A percentile compares a stretch with the other conserved stretches of the same genome.
Evolutionary conservation across 2,797 vertebrate genomes (phyloP).

Genomic region (Coilia nasus): DNA sequence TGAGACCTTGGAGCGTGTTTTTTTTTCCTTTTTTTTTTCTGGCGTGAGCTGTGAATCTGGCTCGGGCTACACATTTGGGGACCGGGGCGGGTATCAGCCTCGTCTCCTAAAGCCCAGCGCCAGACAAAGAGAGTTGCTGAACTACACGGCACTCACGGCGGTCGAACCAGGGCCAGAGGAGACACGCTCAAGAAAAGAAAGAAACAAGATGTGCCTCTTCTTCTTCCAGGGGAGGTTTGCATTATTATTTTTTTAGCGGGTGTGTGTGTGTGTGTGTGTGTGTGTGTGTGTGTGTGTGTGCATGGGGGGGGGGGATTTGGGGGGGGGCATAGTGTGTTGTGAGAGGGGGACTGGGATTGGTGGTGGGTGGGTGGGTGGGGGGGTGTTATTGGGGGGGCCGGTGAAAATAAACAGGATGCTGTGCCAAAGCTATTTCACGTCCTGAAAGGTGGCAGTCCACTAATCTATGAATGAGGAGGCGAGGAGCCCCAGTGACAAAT

Average conservation of each 20-base stretch:
- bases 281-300: not conserved
- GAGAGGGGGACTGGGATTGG: not conserved
- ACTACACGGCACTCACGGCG: slow-evolving; percentile 48
- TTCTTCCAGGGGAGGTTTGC: slow-evolving; percentile 65
- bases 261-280: not conserved
- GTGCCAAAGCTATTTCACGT: slow-evolving; percentile 82
- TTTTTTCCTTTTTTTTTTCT: not conserved
- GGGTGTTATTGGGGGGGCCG: slow-evolving; percentile 46
- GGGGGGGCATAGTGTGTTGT: not conserved
- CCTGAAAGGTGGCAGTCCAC: slow-evolving; percentile 80
- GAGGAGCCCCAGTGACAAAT: slow-evolving; percentile 81
- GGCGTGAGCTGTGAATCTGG: slow-evolving; percentile 1
- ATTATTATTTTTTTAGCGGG: not conserved
- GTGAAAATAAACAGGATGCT: slow-evolving; percentile 77
- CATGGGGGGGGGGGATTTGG: not conserved
- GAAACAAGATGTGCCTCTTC: slow-evolving; percentile 70
- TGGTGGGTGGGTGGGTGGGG: not conserved
- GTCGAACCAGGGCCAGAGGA: slow-evolving; percentile 54
- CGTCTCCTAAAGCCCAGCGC: not conserved
- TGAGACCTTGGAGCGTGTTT: slow-evolving; percentile 44
- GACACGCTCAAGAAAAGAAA: slow-evolving; percentile 68
- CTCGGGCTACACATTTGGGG: not conserved
- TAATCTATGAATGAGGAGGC: slow-evolving; percentile 83
- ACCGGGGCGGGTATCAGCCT: slow-evolving; percentile 26
- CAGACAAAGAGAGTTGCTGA: slow-evolving; percentile 66